phyloP scores from a whole-genome alignment of 2,113 vertebrate genomes.

The Myocastor coypus region DNA sequence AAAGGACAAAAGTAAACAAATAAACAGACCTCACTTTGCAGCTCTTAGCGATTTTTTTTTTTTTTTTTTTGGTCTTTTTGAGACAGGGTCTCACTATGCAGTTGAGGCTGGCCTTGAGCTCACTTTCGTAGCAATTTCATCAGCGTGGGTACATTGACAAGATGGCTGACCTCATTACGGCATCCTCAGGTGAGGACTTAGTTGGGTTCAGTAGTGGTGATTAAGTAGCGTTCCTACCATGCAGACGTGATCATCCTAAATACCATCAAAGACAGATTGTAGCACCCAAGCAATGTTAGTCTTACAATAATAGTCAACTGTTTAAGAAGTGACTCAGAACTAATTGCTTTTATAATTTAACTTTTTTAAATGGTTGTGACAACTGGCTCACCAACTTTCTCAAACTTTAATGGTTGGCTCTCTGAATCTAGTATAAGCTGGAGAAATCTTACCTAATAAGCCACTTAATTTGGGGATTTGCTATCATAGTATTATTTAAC shows the following conservation, averaged over 20 bases:
- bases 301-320: neutral
- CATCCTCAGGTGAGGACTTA: neutral
- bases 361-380: slow-evolving; percentile 15
- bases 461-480: neutral
- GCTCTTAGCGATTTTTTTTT: neutral
- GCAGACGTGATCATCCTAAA: neutral
- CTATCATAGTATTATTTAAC: neutral
- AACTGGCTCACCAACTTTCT: neutral
- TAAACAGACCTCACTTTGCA: neutral
- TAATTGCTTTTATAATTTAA: neutral
- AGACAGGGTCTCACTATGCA: too few species aligned
- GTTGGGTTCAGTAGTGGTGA: neutral
- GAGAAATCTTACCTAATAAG: neutral
- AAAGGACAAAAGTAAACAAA: neutral
- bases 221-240: neutral
- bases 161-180: neutral
- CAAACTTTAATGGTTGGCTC: neutral
- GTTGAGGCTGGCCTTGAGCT: too few species aligned
- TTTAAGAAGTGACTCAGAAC: neutral
- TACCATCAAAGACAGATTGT: neutral
- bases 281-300: neutral
- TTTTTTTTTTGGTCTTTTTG: too few species aligned
- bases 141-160: neutral
- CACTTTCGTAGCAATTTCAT: neutral
- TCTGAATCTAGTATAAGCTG: neutral